Base-by-base conservation (phyloP, 2,113 vertebrate genomes). In the Boulengeromyrus knoepffleri region DNA sequence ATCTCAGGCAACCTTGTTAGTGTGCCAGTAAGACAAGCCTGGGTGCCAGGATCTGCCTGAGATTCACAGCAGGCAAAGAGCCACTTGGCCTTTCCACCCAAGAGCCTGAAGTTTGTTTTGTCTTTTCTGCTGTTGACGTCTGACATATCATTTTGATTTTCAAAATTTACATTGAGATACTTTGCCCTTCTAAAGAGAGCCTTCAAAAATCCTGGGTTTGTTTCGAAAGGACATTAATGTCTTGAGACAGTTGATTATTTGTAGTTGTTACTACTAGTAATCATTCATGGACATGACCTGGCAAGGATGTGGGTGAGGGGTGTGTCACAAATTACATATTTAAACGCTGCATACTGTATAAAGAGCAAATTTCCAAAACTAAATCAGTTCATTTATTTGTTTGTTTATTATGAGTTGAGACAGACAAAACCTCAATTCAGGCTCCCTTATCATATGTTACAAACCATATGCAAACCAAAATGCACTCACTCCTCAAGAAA, bases 1-100 rank as follows among this genome's bases (percentile, higher is more conserved):
- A 90, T 88, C 87, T 84, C 85, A 53, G 87, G 19, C 84, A 27
- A 90, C 70, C 87, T 36, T 52, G n/a, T 88, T 62, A 9, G 39
- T 39, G 17, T 10, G 74, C 87, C 70, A 62, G 87, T 24, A 42
- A 84, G 70, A 62, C 39, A 31, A 84, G 17, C 52, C 89, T 56
- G 3, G 7, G 6, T 88, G 36, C 74, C 83, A 46, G 66, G 84
- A 70, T 27, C 31, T 87, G 62, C 58, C 24, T 39, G 62, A 83
- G 66, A 42, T 42, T 87, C 31, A 90, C 15, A 36, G 52, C 52
- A 62, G 42, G 52, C 39, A 56, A 58, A 39, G 62, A 70, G n/a
- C 62, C 62, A 31, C n/a, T 70, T 31, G 62, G 62, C 62, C 62
- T 70, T 31, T 70, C 62, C 27, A 31, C 85, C 36, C 45, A 89